A percentile compares a stretch with the other conserved stretches of the same genome.
Evolutionary conservation across 2,888 invertebrate genomes (phyloP).

Genomic region (Buathra laborator): DNA sequence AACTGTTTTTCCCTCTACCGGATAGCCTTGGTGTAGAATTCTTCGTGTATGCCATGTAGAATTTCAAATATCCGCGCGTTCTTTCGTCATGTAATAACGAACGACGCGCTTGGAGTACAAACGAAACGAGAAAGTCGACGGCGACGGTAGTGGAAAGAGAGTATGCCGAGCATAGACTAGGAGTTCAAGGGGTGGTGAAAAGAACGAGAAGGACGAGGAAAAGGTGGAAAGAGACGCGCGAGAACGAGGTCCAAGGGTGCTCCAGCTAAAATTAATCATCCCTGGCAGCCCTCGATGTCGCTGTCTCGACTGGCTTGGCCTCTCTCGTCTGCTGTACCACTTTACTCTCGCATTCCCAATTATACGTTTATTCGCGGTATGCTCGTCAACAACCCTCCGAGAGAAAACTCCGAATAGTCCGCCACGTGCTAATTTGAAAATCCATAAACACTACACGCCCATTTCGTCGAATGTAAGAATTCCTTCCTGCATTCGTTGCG

Average conservation of each 20-base stretch:
- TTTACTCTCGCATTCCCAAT: slow-evolving; percentile 80
- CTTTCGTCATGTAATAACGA: slow-evolving; percentile 83
- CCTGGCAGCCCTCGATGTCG: slow-evolving; percentile 80
- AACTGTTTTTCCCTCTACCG: neutral
- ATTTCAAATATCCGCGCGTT: slow-evolving; percentile 84
- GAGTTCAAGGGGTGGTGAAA: slow-evolving; percentile 67
- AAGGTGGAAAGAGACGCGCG: slow-evolving; percentile 51
- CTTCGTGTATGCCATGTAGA: slow-evolving; percentile 79
- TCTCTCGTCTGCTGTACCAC: slow-evolving; percentile 63
- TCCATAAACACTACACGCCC: slow-evolving; percentile 12
- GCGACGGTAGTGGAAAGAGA: slow-evolving; percentile 38
- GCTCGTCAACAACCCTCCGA: slow-evolving; percentile 64
- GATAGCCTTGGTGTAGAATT: slow-evolving; percentile 74
- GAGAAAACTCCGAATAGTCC: slow-evolving; percentile 30
- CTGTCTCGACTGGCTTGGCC: slow-evolving; percentile 61
- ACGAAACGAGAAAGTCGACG: slow-evolving; percentile 78
- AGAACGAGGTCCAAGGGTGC: slow-evolving; percentile 76
- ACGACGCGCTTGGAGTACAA: slow-evolving; percentile 81
- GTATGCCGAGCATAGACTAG: slow-evolving; percentile 70
- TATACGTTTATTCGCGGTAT: slow-evolving; percentile 75
- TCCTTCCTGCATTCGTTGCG: slow-evolving; percentile 1
- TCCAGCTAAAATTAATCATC: slow-evolving; percentile 81
- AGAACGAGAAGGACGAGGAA: slow-evolving; percentile 38
- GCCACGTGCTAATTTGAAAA: slow-evolving; percentile 10
- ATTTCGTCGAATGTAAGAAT: slow-evolving; percentile 23